Evolutionary conservation across 2,888 invertebrate genomes (phyloP).

Genomic region (Eulithis testata): DNA sequence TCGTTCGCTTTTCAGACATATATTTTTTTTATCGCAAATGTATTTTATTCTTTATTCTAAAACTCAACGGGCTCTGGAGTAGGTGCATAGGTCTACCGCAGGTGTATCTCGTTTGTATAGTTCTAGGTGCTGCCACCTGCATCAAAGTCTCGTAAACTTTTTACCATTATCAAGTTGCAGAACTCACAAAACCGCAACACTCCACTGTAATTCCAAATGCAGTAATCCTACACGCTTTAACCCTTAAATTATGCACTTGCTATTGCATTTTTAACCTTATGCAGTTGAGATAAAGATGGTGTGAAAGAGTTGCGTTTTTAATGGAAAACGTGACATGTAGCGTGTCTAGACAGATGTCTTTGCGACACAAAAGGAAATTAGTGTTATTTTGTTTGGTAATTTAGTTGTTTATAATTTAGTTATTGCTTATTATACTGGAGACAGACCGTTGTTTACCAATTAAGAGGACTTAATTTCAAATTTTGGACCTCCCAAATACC

Average conservation of each 20-base stretch:
- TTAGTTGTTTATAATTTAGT: constrained; percentile 23
- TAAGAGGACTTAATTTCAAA: too few relatives aligned
- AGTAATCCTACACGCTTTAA: constrained; percentile 45
- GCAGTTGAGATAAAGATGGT: constrained; percentile 18
- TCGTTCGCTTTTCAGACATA: too few relatives aligned
- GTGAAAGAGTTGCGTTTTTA: constrained; percentile 30
- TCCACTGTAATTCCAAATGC: constrained; percentile 45
- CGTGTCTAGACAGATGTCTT: constrained; percentile 42
- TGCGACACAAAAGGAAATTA: constrained; percentile 46
- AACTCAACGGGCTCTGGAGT: too few relatives aligned
- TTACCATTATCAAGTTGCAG: constrained; percentile 38
- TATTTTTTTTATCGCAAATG: too few relatives aligned
- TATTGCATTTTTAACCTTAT: constrained; percentile 28
- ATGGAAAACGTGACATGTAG: constrained; percentile 48
- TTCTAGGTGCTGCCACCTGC: constrained; percentile 28
- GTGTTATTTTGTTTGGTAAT: constrained; percentile 36
- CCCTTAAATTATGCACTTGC: constrained; percentile 33
- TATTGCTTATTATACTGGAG: background rate
- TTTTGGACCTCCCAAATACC: too few relatives aligned
- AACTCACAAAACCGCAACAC: constrained; percentile 45
- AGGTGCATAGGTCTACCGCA: too few relatives aligned
- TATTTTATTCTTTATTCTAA: too few relatives aligned
- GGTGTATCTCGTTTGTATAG: constrained; percentile 17
- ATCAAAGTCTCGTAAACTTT: constrained; percentile 34
- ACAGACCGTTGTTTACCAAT: too few relatives aligned